These are phyloP conservation scores for Threskiornis aethiopicus DNA, from an alignment of 2,797 vertebrate species.

Conservation along the genomic window DNA sequence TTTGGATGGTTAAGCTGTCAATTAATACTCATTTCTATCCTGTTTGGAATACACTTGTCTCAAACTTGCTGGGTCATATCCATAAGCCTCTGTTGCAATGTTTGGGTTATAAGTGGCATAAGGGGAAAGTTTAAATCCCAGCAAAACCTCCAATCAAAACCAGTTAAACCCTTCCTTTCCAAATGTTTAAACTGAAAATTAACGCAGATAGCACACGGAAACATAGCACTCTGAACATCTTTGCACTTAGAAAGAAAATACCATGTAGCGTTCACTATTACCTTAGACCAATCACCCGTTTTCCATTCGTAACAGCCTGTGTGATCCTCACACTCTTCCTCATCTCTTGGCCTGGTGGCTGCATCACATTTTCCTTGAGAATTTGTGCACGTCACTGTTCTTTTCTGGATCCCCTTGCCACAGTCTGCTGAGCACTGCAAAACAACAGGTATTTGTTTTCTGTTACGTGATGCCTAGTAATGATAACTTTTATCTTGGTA, in stretches of 20 bases:
- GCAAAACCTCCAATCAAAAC: neutral
- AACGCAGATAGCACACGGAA: neutral
- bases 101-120: neutral
- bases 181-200: neutral
- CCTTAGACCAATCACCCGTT: constrained; percentile 97
- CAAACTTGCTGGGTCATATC: neutral
- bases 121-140: neutral
- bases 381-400: constrained; percentile 89
- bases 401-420: constrained; percentile 83
- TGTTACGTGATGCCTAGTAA: neutral
- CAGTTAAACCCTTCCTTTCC: neutral
- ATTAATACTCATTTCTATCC: neutral
- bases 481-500: neutral
- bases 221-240: neutral
- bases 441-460: neutral
- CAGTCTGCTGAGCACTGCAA: constrained; percentile 91
- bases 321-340: constrained; percentile 89
- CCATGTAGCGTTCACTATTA: neutral
- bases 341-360: constrained; percentile 79
- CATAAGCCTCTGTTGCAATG: neutral
- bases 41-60: neutral
- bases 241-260: neutral
- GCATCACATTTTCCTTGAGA: constrained; percentile 88
- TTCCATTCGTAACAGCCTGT: constrained; percentile 94
- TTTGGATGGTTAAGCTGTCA: neutral